Conservation (phyloP, 2,888 invertebrate species). For the Siphonodentalium dalli region DNA sequence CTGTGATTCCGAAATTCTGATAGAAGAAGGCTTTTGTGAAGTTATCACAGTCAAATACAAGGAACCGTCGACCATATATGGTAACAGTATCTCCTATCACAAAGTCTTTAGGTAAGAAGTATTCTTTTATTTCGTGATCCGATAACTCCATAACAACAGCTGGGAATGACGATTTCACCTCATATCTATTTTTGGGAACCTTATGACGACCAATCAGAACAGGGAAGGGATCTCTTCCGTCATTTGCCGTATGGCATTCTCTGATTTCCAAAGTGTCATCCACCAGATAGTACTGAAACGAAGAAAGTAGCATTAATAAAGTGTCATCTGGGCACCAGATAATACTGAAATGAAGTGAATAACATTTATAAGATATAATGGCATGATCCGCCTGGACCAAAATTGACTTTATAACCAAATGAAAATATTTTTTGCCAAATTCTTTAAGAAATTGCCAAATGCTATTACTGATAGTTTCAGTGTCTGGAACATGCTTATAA, state of each 20-base stretch:
- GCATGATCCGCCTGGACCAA: too few relatives aligned
- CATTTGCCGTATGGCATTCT: slow-evolving; percentile 76
- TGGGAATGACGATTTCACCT: slow-evolving; percentile 62
- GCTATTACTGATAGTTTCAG: too few relatives aligned
- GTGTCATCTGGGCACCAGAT: not conserved
- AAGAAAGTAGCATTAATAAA: slow-evolving; percentile 5
- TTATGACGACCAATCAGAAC: slow-evolving; percentile 78
- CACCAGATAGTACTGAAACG: slow-evolving; percentile 74
- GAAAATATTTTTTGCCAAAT: too few relatives aligned
- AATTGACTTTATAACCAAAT: too few relatives aligned
- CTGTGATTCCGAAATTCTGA: slow-evolving; percentile 64
- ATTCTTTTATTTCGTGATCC: slow-evolving; percentile 78
- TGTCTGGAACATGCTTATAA: too few relatives aligned
- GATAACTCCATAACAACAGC: slow-evolving; percentile 74
- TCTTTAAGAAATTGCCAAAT: too few relatives aligned
- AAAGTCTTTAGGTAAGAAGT: slow-evolving; percentile 81
- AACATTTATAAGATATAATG: too few relatives aligned
- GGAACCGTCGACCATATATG: slow-evolving; percentile 69
- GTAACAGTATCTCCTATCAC: slow-evolving; percentile 72
- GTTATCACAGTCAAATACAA: slow-evolving; percentile 80
- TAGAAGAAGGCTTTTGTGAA: slow-evolving; percentile 82
- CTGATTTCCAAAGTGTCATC: slow-evolving; percentile 83
- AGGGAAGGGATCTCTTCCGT: slow-evolving; percentile 80
- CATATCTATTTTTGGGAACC: slow-evolving; percentile 66
- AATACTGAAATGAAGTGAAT: too few relatives aligned